A percentile compares a stretch with the other conserved stretches of the same genome.
phyloP scores from a whole-genome alignment of 2,888 invertebrate genomes.

The Xylota sylvarum region DNA sequence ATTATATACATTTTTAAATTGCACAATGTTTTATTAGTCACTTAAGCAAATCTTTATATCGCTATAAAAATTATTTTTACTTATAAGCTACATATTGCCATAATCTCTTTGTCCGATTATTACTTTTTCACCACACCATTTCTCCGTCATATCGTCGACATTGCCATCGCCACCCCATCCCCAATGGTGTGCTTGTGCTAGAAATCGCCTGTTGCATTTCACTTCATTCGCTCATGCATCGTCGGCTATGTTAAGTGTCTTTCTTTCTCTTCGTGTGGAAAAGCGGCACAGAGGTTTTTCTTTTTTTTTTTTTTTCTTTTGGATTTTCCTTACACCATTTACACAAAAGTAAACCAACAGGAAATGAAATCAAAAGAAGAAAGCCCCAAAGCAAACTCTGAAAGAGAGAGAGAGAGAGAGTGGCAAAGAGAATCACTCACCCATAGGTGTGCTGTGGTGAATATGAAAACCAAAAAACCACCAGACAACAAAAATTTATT shows the following conservation, averaged over 20 bases:
- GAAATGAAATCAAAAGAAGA: conserved; percentile 60
- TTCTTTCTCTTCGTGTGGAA: conserved; percentile 43
- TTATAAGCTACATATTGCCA: background rate
- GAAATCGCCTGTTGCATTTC: conserved; percentile 73
- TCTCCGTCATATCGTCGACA: conserved; percentile 1
- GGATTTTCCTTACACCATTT: conserved; percentile 17
- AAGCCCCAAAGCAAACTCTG: conserved; percentile 37
- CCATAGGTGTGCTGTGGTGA: conserved; percentile 37
- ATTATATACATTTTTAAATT: conserved; percentile 33
- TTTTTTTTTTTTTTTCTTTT: conserved; percentile 7
- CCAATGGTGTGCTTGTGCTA: background rate
- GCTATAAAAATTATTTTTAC: conserved; percentile 38
- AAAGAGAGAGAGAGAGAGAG: background rate
- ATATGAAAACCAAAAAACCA: background rate
- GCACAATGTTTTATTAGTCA: conserved; percentile 49
- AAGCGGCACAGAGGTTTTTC: conserved; percentile 25
- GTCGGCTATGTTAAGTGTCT: conserved; percentile 19
- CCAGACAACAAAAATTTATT: conserved; percentile 45
- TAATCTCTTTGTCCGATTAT: conserved; percentile 16
- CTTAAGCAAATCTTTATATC: conserved; percentile 28
- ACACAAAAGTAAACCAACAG: conserved; percentile 37
- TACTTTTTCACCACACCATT: conserved; percentile 40
- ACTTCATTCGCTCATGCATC: conserved; percentile 43
- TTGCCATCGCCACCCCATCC: background rate
- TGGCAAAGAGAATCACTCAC: background rate